phyloP scores from a whole-genome alignment of 2,888 invertebrate species.

The Watsonalla cultraria region DNA sequence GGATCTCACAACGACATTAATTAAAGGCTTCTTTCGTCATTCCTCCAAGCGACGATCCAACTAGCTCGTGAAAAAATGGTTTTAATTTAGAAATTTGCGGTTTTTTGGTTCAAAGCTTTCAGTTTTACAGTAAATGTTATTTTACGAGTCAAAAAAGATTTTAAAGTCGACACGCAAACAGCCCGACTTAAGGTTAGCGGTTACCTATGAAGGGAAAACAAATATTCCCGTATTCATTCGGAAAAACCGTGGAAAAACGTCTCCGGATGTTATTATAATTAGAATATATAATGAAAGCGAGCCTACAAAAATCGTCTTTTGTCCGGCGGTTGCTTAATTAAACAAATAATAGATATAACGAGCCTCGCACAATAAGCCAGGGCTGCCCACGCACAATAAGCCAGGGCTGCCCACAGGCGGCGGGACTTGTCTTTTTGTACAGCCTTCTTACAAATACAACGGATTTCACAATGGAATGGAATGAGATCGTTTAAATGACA shows the following conservation, averaged over 20 bases:
- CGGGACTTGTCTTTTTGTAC: constrained; percentile 9
- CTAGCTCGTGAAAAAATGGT: constrained; percentile 58
- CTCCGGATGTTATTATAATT: not conserved
- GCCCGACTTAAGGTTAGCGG: no score
- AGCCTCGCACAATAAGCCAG: constrained; percentile 37
- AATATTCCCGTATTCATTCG: no score
- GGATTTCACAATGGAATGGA: not conserved
- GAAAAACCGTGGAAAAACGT: not conserved
- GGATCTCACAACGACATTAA: constrained; percentile 67
- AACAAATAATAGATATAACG: constrained; percentile 52
- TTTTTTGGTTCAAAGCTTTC: constrained; percentile 20
- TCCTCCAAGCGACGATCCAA: constrained; percentile 39
- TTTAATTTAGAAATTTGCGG: constrained; percentile 63
- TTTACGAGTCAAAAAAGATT: not conserved
- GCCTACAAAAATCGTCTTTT: constrained; percentile 17
- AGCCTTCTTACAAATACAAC: constrained; percentile 3
- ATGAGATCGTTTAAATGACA: not conserved
- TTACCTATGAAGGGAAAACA: no score
- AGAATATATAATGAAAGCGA: not conserved
- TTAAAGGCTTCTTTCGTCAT: constrained; percentile 57
- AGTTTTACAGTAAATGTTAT: constrained; percentile 9
- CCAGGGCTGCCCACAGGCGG: constrained; percentile 11
- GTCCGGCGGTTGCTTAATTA: constrained; percentile 46
- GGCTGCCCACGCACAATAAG: constrained; percentile 29
- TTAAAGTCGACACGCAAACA: no score